Base-by-base conservation (phyloP, 2,888 invertebrate genomes). In the Ochropleura leucogaster region DNA sequence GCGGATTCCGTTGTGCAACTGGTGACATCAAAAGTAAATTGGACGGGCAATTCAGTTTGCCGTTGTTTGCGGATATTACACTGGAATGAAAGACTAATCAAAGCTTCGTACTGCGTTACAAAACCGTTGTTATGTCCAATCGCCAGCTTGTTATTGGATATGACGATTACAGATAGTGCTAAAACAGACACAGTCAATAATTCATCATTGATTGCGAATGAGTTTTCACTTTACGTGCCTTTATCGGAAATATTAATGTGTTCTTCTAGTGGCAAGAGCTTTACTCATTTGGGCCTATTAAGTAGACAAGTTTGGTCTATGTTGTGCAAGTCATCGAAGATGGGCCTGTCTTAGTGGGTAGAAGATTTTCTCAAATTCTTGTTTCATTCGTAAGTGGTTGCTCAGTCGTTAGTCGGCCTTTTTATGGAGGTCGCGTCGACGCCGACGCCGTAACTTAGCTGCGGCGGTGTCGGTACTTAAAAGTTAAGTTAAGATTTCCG, bases 21-120 rank as follows among this genome's bases (percentile, higher is more conserved):
- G 70, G 71, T 75, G 84, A 83, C 84, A 82, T 73, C 71, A 83
- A 84, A 83, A 82, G 69, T 72, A 75, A 84, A 84, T 83, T 84
- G 69, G 68, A 82, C 57, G 63, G 57, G 79, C 84, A 75, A 82
- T 79, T 79, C 70, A 73, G 67, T 67, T 62, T 51, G 68, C 66
- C 68, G 77, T 68, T 70, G 74, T 79, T 79, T 69, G 75, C 69
- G 80, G 77, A 85, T 75, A 77, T 84, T 77, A 76, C 74, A 64
- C 59, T 76, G 53, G 55, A 68, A 74, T 79, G 70, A 57, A 67
- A 82, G 74, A 49, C 75, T 83, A 80, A 83, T 78, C 74, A 83
- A 78, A 78, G 70, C 77, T 68, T 76, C 30, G 63, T 74, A 64
- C 72, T n/a, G 57, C 30, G 64, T 76, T 74, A 73, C 66, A 79